Evolutionary conservation across 2,888 invertebrate species (phyloP).

Genomic region (Ennomos erosarius): DNA sequence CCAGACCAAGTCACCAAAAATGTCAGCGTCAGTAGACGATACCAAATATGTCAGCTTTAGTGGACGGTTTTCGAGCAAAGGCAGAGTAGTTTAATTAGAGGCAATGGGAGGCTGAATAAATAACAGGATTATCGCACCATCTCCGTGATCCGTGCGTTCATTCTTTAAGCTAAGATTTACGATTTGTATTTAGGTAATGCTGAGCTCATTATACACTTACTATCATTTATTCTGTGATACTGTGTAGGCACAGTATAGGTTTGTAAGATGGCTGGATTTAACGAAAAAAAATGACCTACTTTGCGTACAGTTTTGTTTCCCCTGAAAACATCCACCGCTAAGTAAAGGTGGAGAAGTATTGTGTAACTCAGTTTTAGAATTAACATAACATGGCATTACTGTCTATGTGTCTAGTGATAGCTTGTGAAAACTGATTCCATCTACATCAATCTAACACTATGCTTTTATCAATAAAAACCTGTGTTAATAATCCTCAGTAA

Average conservation of each 20-base stretch:
- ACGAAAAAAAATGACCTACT: too few species aligned
- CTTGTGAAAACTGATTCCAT: too few species aligned
- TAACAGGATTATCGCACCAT: conserved; percentile 76
- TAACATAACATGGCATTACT: too few species aligned
- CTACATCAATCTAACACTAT: neutral
- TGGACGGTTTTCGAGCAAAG: conserved; percentile 52
- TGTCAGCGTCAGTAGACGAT: conserved; percentile 50
- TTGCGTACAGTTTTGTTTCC: too few species aligned
- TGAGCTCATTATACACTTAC: neutral
- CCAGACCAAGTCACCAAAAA: too few species aligned
- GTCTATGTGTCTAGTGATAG: too few species aligned
- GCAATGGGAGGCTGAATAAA: conserved; percentile 69
- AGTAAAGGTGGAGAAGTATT: too few species aligned
- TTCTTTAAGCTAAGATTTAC: conserved; percentile 44
- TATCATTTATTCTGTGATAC: too few species aligned
- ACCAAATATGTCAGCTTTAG: conserved; percentile 47
- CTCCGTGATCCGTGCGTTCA: conserved; percentile 59
- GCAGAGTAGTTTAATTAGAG: conserved; percentile 70
- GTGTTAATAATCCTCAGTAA: conserved; percentile 19
- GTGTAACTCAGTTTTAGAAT: too few species aligned
- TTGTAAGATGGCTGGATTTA: too few species aligned
- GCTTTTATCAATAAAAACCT: conserved; percentile 14
- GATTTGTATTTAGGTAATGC: conserved; percentile 46
- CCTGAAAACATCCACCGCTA: too few species aligned
- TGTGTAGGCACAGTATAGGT: too few species aligned